A percentile compares a stretch with the other conserved stretches of the same genome.
Evolutionary conservation across 2,888 invertebrate species (phyloP).

Genomic region (Eupithecia inturbata): DNA sequence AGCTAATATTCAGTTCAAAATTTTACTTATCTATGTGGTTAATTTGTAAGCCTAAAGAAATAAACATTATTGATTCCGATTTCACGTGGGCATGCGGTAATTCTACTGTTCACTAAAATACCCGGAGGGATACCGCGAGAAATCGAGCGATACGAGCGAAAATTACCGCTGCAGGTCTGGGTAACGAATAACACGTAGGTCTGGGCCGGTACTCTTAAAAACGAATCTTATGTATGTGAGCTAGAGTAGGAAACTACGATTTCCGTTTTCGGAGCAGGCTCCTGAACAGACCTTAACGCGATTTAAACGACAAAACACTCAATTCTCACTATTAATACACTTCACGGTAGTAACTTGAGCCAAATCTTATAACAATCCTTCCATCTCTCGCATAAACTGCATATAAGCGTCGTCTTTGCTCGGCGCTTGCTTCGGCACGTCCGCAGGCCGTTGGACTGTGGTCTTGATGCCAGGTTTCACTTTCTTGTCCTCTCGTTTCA

Average conservation of each 20-base stretch:
- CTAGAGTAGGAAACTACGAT: neutral
- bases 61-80: neutral
- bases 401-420: conserved; percentile 99
- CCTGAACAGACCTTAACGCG: neutral
- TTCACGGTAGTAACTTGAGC: conserved; percentile 1
- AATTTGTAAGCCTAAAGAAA: neutral
- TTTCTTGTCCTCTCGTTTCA: conserved; percentile 93
- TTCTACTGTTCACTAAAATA: neutral
- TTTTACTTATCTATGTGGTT: neutral
- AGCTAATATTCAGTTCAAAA: too few relatives aligned
- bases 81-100: neutral
- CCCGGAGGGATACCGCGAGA: neutral
- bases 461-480: conserved; percentile 82
- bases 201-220: neutral
- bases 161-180: neutral
- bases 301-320: neutral
- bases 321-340: neutral
- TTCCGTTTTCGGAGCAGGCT: neutral
- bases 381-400: conserved; percentile 99
- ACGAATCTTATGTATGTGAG: neutral
- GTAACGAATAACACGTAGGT: neutral
- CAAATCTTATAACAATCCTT: conserved; percentile 89
- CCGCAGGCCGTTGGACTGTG: conserved; percentile 81
- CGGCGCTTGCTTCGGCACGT: conserved; percentile 78
- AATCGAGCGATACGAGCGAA: neutral